A percentile compares a stretch with the other conserved stretches of the same genome.
Conservation (phyloP, 23 tunicate genomes). For the Pegea sp. region DNA sequence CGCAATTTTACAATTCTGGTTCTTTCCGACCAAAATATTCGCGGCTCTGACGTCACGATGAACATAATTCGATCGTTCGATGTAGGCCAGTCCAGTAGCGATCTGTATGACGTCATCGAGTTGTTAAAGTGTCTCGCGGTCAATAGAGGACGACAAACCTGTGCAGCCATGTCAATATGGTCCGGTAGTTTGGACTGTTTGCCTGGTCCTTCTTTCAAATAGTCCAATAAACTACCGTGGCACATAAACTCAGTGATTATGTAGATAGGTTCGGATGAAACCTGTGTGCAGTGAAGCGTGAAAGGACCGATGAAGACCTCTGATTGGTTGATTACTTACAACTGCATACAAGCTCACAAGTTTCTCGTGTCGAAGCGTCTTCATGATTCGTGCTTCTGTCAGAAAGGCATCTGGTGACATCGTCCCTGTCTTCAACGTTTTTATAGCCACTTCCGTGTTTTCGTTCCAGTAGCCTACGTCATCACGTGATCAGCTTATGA, state of each 20-base stretch:
- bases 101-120: slow-evolving; percentile 19
- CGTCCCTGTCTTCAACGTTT: slow-evolving; percentile 81
- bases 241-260: slow-evolving; percentile 87
- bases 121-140: slow-evolving; percentile 1
- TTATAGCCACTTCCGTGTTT: slow-evolving; percentile 88
- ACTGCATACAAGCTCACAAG: slow-evolving; percentile 93
- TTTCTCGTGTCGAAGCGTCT: slow-evolving; percentile 88
- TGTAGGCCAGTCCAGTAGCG: slow-evolving; percentile 98
- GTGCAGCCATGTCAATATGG: slow-evolving; percentile 76
- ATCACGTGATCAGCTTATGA: no score
- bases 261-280: slow-evolving; percentile 4
- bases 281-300: neutral
- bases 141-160: slow-evolving; percentile 9
- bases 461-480: slow-evolving; percentile 83
- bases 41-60: slow-evolving; percentile 99
- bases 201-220: slow-evolving; percentile 58
- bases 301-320: neutral
- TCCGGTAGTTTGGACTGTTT: slow-evolving; percentile 16
- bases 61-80: slow-evolving; percentile 95
- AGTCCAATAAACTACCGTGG: slow-evolving; percentile 75
- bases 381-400: slow-evolving; percentile 96
- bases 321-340: slow-evolving; percentile 15
- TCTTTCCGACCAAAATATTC: slow-evolving; percentile 92
- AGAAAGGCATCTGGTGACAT: slow-evolving; percentile 99
- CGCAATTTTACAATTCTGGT: slow-evolving; percentile 84